Evolutionary conservation across 2,888 invertebrate genomes (phyloP).

Genomic region (Sthenelais limicola): DNA sequence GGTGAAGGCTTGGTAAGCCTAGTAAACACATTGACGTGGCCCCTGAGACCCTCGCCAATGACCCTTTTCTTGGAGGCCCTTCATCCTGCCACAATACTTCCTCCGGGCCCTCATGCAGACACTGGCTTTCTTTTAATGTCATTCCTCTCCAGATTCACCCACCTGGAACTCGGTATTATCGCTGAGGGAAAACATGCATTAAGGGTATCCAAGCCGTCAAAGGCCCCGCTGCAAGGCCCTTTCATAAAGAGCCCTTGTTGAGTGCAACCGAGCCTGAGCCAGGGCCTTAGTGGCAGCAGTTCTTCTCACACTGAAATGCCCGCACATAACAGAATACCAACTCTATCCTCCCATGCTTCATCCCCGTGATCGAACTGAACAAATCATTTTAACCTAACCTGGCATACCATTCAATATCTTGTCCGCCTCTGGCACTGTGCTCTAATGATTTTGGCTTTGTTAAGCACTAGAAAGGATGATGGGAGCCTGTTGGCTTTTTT

Average conservation of each 20-base stretch:
- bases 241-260: background rate
- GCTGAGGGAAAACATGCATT: conserved; percentile 29
- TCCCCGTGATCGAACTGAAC: conserved; percentile 31
- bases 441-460: conserved; percentile 20
- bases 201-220: conserved; percentile 5
- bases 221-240: background rate
- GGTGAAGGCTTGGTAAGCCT: too few species aligned
- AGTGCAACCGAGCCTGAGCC: background rate
- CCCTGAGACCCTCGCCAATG: too few species aligned
- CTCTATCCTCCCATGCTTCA: too few species aligned
- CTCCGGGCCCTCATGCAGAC: conserved; percentile 1
- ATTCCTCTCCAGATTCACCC: background rate
- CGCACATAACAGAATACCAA: too few species aligned
- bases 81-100: conserved; percentile 13
- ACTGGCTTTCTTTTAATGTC: conserved; percentile 38
- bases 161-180: conserved; percentile 19
- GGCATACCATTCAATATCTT: background rate
- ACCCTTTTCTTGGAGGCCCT: too few species aligned
- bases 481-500: too few species aligned
- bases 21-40: too few species aligned
- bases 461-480: too few species aligned
- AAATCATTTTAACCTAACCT: conserved; percentile 33
- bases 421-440: background rate
- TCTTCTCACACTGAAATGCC: too few species aligned
- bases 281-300: background rate